phyloP scores from a whole-genome alignment of 2,797 vertebrate species.

The Gouania willdenowi region DNA sequence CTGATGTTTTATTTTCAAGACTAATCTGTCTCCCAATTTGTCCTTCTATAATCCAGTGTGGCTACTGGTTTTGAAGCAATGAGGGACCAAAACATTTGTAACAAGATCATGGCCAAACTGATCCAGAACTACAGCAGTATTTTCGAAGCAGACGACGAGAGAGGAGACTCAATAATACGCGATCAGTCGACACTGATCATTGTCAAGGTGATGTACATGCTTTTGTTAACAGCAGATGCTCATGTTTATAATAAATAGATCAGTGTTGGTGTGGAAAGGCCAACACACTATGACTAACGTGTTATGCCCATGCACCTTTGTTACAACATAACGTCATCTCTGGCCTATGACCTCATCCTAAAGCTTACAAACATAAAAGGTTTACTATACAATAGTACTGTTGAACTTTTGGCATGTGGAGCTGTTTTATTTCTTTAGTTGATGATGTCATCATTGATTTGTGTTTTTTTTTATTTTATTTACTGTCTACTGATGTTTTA shows the following conservation, averaged over 20 bases:
- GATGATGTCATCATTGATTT: too few relatives aligned
- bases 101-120: slow-evolving; percentile 87
- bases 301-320: slow-evolving; percentile 8
- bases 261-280: slow-evolving; percentile 5
- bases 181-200: slow-evolving; percentile 10
- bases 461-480: too few relatives aligned
- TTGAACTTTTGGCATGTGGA: too few relatives aligned
- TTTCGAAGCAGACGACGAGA: slow-evolving; percentile 69
- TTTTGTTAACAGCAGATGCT: slow-evolving; percentile 12
- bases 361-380: too few relatives aligned
- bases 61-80: slow-evolving; percentile 84
- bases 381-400: too few relatives aligned
- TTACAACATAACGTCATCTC: slow-evolving; percentile 6
- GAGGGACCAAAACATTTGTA: slow-evolving; percentile 87
- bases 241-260: slow-evolving; percentile 26
- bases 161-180: slow-evolving; percentile 8
- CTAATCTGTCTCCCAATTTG: background rate
- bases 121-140: slow-evolving; percentile 83
- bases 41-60: slow-evolving; percentile 69
- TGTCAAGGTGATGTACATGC: slow-evolving; percentile 50
- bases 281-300: slow-evolving; percentile 4
- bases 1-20: background rate
- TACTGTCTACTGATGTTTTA: too few relatives aligned
- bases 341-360: slow-evolving; percentile 11
- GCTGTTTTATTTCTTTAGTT: too few relatives aligned